These are phyloP conservation scores for Muscicapa striata DNA, from an alignment of 2,797 vertebrate genomes.

Conservation along the genomic window DNA sequence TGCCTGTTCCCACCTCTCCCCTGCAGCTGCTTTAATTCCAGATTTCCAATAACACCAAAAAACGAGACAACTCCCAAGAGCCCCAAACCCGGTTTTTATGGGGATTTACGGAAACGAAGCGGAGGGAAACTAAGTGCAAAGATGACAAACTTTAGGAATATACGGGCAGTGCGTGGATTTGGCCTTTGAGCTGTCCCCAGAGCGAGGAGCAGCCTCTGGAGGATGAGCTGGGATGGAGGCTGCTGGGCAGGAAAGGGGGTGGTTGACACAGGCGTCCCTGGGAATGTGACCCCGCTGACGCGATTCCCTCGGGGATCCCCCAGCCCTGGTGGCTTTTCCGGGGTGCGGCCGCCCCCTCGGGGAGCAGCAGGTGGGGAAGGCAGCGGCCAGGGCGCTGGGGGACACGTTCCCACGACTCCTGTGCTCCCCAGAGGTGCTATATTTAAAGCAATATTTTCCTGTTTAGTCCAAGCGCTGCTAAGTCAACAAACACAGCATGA, in stretches of 20 bases:
- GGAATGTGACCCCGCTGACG: not conserved
- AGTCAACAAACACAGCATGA: conserved; percentile 45
- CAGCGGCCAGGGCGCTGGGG: not conserved
- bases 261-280: not conserved
- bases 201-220: not conserved
- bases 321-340: not conserved
- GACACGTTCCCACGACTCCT: conserved; percentile 2
- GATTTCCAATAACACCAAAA: conserved; percentile 20
- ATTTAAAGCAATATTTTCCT: conserved; percentile 63
- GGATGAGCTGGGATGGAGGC: not conserved
- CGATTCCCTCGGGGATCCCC: not conserved
- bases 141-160: not conserved
- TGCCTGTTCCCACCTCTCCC: not conserved
- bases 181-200: rapidly evolving
- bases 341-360: not conserved
- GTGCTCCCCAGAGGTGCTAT: conserved; percentile 27
- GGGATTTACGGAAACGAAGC: not conserved
- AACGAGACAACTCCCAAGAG: not conserved
- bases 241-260: not conserved
- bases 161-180: rapidly evolving
- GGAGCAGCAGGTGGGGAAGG: conserved; percentile 35
- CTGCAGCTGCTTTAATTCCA: conserved; percentile 33
- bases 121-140: not conserved
- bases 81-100: conserved; percentile 38
- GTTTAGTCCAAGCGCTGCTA: conserved; percentile 20